Percentiles rank a stretch among this genome's conserved stretches.
Evolutionary conservation across 2,888 invertebrate species (phyloP).

Genomic region (Caenorhabditis sp.): DNA sequence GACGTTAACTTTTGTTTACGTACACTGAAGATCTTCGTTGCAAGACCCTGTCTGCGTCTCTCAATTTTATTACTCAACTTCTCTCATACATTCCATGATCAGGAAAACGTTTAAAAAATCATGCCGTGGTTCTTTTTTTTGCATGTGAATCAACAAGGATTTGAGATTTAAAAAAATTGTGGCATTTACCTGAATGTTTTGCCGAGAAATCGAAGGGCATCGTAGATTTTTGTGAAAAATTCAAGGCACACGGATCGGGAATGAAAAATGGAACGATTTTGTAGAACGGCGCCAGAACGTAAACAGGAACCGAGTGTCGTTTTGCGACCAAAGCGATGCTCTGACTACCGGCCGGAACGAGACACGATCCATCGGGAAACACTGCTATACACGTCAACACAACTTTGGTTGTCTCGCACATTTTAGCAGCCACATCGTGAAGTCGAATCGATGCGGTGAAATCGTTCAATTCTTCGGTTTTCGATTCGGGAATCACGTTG

Average conservation of each 20-base stretch:
- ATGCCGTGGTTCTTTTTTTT: too few species aligned
- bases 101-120: too few species aligned
- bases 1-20: too few species aligned
- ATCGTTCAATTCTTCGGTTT: constrained; percentile 12
- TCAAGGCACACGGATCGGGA: constrained; percentile 33
- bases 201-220: constrained; percentile 22
- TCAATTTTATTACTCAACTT: too few species aligned
- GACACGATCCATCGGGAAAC: constrained; percentile 63
- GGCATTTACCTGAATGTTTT: constrained; percentile 1
- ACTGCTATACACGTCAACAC: constrained; percentile 58
- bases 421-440: constrained; percentile 40
- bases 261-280: constrained; percentile 51
- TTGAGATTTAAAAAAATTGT: too few species aligned
- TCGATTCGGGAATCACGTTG: neutral
- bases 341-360: constrained; percentile 60
- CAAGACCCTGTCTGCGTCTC: too few species aligned
- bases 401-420: constrained; percentile 52
- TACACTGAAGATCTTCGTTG: too few species aligned
- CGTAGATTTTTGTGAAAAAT: constrained; percentile 23
- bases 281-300: constrained; percentile 61
- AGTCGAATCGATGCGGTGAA: constrained; percentile 33
- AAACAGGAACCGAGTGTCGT: constrained; percentile 61
- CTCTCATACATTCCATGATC: too few species aligned
- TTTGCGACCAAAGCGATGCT: constrained; percentile 60
- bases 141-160: too few species aligned